Evolutionary conservation across 2,113 vertebrate genomes (phyloP).

Genomic region (zebrafish (Danio rerio)): DNA sequence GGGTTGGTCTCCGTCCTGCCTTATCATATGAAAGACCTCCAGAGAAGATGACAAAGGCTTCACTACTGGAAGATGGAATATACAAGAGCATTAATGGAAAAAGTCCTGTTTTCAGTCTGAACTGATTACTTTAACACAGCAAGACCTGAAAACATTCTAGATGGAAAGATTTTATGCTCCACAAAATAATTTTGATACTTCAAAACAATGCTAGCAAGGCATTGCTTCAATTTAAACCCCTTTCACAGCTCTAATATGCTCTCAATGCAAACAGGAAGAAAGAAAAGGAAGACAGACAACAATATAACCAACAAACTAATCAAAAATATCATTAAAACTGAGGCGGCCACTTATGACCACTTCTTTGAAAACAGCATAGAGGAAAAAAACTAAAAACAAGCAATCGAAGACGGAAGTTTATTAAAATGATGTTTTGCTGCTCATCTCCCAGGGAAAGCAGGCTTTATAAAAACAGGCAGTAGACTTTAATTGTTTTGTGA

Average conservation of each 20-base stretch:
- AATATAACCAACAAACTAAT: not conserved
- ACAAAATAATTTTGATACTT: not conserved
- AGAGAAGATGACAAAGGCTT: slow-evolving; percentile 96
- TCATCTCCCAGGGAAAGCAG: slow-evolving; percentile 4
- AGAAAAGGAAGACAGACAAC: not conserved
- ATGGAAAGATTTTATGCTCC: not conserved
- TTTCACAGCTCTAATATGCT: slow-evolving; percentile 1
- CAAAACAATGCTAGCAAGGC: not conserved
- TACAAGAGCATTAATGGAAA: not conserved
- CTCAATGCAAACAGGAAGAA: not conserved
- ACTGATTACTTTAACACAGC: not conserved
- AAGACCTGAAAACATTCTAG: not conserved
- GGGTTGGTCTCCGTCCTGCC: slow-evolving; percentile 88
- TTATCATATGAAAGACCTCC: slow-evolving; percentile 96
- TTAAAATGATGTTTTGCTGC: slow-evolving; percentile 34
- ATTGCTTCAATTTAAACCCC: not conserved
- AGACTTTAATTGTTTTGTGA: slow-evolving; percentile 22
- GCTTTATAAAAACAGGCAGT: not conserved
- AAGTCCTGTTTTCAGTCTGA: not conserved
- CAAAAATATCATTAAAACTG: slow-evolving; percentile 23
- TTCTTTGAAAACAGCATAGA: not conserved
- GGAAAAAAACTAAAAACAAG: not conserved
- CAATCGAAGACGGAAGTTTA: slow-evolving; percentile 28
- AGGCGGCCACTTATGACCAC: slow-evolving; percentile 25
- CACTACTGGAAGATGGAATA: slow-evolving; percentile 72